These are phyloP conservation scores for Glossophaga mutica DNA, from an alignment of 2,797 vertebrate species.

Conservation along the genomic window DNA sequence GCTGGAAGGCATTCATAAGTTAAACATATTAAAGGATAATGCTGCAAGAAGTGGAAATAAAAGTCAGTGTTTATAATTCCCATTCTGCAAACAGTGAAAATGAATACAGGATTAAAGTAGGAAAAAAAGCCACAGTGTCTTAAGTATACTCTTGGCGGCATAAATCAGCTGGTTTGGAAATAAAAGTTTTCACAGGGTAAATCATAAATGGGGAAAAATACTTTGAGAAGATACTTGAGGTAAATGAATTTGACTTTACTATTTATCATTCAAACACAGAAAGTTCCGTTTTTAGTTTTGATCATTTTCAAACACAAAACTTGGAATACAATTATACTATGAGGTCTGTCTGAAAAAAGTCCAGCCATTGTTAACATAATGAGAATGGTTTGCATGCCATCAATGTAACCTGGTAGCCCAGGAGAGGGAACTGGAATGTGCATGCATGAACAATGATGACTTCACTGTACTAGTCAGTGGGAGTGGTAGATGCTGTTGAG, in stretches of 20 bases:
- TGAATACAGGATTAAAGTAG: constrained; percentile 49
- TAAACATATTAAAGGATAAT: constrained; percentile 58
- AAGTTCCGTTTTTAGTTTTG: not conserved
- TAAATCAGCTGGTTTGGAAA: constrained; percentile 41
- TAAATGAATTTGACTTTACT: not conserved
- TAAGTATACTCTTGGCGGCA: not conserved
- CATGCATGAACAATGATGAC: not conserved
- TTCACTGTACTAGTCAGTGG: not conserved
- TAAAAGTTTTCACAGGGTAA: not conserved
- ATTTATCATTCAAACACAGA: not conserved
- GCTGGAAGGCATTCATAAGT: constrained; percentile 12
- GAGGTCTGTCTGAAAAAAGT: not conserved
- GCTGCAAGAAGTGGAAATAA: not conserved
- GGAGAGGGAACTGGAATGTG: not conserved
- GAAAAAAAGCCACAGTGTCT: fast-evolving
- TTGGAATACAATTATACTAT: not conserved
- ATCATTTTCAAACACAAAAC: not conserved
- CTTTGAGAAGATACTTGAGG: not conserved
- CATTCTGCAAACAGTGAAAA: constrained; percentile 51
- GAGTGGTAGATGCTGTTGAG: not conserved
- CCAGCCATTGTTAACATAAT: not conserved
- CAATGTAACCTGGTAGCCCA: not conserved
- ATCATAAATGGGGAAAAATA: not conserved
- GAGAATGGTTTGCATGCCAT: not conserved
- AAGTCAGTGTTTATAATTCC: constrained; percentile 45